Evolutionary conservation across 2,797 vertebrate genomes (phyloP), one percentile per base, ranked within the genome.

Genomic region (Eleutherodactylus coqui): DNA sequence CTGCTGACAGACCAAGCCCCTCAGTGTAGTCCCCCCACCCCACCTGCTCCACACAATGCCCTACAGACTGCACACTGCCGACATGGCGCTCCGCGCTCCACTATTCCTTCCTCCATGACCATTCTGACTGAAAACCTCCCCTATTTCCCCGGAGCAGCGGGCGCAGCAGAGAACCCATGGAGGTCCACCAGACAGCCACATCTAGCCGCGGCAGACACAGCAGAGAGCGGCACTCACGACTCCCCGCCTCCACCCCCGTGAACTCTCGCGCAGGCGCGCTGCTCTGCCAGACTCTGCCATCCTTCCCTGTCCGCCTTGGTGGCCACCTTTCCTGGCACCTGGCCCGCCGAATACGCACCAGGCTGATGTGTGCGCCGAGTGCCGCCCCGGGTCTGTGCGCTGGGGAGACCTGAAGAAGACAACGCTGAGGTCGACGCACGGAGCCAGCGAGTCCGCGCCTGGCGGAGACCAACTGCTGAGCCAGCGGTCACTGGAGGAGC

Each of bases 381-480:
- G 75, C 17, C 76, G 49, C 84, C 45, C 64, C 64, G 45, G 53
- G 27, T 41, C n/a, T 53, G n/a, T 41, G 64, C 76, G 82, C 83
- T 32, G 27, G 88, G 83, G 89, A 88, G 88, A 83, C 72, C 82
- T 85, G 77, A 86, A 88, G 88, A 87, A 87, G 84, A 85, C 86
- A 87, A n/a, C 27, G 87, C 32, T 77, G 87, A 82, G 87, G 80
- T 85, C 79, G 85, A 88, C 83, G 87, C n/a, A n/a, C n/a, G 87
- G 89, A 89, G 82, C 79, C 67, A 11, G 49, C 6, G 55, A 84
- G 34, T 14, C 19, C 3, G 14, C 0, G n/a, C n/a, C n/a, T 45
- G 13, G 60, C 19, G 78, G 32, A 79, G 32, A 67, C 29, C 6
- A 43, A 9, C n/a, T 21, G 9, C 19, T 9, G 67, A 13, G 27